These are phyloP conservation scores for Pseudomyrmex flavicornis DNA, from an alignment of 1,140 invertebrate species.

Conservation along the genomic window DNA sequence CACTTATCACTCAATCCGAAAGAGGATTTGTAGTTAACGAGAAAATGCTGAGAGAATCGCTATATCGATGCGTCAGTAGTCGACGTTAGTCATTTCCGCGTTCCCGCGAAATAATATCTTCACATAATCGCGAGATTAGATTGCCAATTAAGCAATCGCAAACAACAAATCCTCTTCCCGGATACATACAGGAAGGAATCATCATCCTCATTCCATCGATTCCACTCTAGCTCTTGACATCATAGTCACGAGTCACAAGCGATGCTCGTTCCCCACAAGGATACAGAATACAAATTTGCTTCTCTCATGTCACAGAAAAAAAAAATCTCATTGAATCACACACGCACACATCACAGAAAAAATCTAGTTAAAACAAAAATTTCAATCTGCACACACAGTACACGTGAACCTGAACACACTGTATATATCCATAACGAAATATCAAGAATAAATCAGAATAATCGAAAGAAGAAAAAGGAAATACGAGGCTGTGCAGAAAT, in stretches of 20 bases:
- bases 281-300: slow-evolving; percentile 23
- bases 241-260: neutral
- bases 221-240: slow-evolving; percentile 17
- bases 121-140: slow-evolving; percentile 11
- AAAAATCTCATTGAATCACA: neutral
- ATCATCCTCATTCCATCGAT: slow-evolving; percentile 9
- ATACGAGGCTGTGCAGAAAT: neutral
- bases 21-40: slow-evolving; percentile 21
- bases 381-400: neutral
- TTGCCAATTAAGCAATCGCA: neutral
- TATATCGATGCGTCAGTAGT: neutral
- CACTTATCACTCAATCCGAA: neutral
- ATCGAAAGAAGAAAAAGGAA: slow-evolving; percentile 21
- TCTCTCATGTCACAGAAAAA: neutral
- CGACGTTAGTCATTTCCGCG: too few relatives aligned
- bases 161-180: slow-evolving; percentile 30
- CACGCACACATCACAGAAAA: neutral
- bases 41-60: neutral
- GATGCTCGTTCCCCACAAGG: neutral
- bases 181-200: neutral
- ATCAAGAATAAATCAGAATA: neutral
- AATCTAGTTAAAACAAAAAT: too few relatives aligned
- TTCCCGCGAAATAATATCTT: neutral
- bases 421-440: slow-evolving; percentile 17
- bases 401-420: slow-evolving; percentile 31